phyloP scores from a whole-genome alignment of 2,797 vertebrate species.

The Acanthiza pusilla region DNA sequence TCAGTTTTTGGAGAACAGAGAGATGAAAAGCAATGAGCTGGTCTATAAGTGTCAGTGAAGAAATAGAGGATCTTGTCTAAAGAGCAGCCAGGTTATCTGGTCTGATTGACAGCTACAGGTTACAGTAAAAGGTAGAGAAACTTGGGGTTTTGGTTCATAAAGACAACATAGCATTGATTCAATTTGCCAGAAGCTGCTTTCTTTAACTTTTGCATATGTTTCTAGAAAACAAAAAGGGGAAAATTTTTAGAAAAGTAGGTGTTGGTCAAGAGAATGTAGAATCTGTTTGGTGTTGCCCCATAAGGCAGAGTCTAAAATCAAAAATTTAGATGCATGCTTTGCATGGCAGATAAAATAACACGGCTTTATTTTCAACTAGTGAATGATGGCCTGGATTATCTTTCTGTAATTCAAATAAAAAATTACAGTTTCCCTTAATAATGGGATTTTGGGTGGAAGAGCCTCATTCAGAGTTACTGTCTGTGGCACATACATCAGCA shows the following conservation, averaged over 20 bases:
- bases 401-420: constrained; percentile 23
- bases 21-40: background rate
- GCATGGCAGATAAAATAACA: background rate
- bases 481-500: constrained; percentile 17
- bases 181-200: background rate
- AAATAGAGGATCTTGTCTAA: background rate
- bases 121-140: background rate
- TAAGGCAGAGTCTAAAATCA: background rate
- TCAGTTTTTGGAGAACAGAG: background rate
- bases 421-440: background rate
- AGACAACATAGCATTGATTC: background rate
- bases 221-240: background rate
- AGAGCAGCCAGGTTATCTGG: background rate
- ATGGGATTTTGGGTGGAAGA: constrained; percentile 45
- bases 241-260: background rate
- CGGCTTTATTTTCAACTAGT: background rate
- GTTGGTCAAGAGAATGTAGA: background rate
- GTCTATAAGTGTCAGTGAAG: background rate
- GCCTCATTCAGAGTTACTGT: background rate
- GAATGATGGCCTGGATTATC: background rate
- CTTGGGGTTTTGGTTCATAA: background rate
- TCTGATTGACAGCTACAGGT: background rate
- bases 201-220: background rate
- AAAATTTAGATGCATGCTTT: background rate
- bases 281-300: background rate